A percentile compares a stretch with the other conserved stretches of the same genome.
Evolutionary conservation across 1,140 invertebrate genomes (phyloP).

Genomic region (Ostrea edulis): DNA sequence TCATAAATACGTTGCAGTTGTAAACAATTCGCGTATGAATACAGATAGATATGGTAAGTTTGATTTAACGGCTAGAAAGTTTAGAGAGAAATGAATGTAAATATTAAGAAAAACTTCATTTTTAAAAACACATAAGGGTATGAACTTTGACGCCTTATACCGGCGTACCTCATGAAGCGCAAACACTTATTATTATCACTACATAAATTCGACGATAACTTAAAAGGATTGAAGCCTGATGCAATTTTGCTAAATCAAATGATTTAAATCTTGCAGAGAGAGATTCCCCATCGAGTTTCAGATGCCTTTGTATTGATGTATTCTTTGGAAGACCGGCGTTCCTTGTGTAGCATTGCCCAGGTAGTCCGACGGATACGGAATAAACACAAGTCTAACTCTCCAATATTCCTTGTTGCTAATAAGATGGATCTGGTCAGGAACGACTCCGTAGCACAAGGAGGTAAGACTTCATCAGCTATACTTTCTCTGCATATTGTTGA

Average conservation of each 20-base stretch:
- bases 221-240: background rate
- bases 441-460: background rate
- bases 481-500: background rate
- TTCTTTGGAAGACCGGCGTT: background rate
- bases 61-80: too few species aligned
- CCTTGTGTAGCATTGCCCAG: background rate
- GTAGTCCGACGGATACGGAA: background rate
- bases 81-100: too few species aligned
- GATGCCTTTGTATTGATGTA: background rate
- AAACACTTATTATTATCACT: background rate
- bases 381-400: background rate
- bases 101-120: too few species aligned
- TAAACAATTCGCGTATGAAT: too few species aligned
- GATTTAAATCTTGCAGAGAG: background rate
- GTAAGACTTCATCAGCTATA: background rate
- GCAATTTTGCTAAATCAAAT: too few species aligned
- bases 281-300: background rate
- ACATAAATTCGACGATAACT: background rate
- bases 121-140: too few species aligned
- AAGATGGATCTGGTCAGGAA: slow-evolving; percentile 1
- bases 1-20: too few species aligned
- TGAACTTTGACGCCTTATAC: background rate
- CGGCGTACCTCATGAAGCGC: too few species aligned
- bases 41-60: too few species aligned
- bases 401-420: slow-evolving; percentile 2